Base-by-base conservation (phyloP, 2,888 invertebrate genomes). In the Caprella mutica region DNA sequence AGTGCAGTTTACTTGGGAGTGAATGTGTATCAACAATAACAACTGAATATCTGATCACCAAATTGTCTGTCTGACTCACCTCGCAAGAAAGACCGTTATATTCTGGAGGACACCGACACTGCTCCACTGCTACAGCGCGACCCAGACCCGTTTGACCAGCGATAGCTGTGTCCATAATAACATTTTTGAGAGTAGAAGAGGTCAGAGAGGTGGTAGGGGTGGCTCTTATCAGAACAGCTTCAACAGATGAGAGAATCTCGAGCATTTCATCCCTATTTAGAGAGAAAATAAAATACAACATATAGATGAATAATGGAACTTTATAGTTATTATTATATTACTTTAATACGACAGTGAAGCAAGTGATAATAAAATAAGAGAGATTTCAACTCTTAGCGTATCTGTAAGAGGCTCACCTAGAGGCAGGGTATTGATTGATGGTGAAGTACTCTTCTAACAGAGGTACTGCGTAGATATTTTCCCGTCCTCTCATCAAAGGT, bases 21-120 rank as follows among this genome's bases (percentile, higher is more conserved):
- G n/a, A n/a, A n/a, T n/a, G n/a, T n/a, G n/a, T n/a, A n/a, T n/a
- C n/a, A n/a, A n/a, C n/a, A n/a, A n/a, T n/a, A n/a, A n/a, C n/a
- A n/a, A n/a, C n/a, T n/a, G n/a, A n/a, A n/a, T n/a, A n/a, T n/a
- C n/a, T n/a, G n/a, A n/a, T n/a, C n/a, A n/a, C n/a, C n/a, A n/a
- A n/a, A n/a, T n/a, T n/a, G n/a, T n/a, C n/a, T n/a, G n/a, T n/a
- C n/a, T n/a, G 35, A 61, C 66, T 68, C 72, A 79, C 83, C 76
- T 91, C 86, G 69, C 91, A 92, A 24, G 90, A 90, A 21, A 84
- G 77, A 58, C 91, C 91, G 44, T 78, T 75, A 69, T 91, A 93
- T 46, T 91, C 91, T 2, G 80, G 76, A 1, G 92, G 92, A 69
- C 94, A 94, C 27, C 77, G 74, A 70, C 96, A 97, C 70, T 92